Conservation (phyloP, 2,113 vertebrate genomes). For the Pan paniscus region DNA sequence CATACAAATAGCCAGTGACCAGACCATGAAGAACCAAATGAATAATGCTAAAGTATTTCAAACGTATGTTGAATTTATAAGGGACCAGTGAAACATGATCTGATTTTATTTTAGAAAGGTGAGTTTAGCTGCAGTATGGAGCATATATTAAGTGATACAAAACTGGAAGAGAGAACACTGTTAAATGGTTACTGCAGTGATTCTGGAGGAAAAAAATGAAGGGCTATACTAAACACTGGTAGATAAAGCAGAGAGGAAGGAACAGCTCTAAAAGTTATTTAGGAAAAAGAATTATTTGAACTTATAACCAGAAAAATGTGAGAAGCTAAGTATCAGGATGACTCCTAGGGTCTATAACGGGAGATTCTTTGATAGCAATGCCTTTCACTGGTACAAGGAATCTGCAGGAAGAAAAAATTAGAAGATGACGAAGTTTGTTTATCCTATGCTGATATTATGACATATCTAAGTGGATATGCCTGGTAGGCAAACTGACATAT, state of each 20-base stretch:
- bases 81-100: background rate
- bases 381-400: background rate
- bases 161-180: background rate
- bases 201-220: background rate
- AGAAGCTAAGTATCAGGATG: background rate
- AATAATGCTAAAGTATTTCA: background rate
- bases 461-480: background rate
- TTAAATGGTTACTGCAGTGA: background rate
- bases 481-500: background rate
- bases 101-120: constrained; percentile 27
- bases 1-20: background rate
- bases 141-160: background rate
- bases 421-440: background rate
- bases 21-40: background rate
- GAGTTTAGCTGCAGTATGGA: background rate
- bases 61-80: background rate
- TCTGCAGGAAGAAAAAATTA: background rate
- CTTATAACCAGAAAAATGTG: background rate
- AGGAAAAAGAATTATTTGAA: background rate
- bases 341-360: background rate
- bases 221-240: background rate
- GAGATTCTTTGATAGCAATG: background rate
- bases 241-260: background rate
- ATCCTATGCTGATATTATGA: background rate
- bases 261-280: background rate